A percentile compares a stretch with the other conserved stretches of the same genome.
These are phyloP conservation scores for Protophormia terraenovae DNA, from an alignment of 2,888 invertebrate species.

Conservation along the genomic window DNA sequence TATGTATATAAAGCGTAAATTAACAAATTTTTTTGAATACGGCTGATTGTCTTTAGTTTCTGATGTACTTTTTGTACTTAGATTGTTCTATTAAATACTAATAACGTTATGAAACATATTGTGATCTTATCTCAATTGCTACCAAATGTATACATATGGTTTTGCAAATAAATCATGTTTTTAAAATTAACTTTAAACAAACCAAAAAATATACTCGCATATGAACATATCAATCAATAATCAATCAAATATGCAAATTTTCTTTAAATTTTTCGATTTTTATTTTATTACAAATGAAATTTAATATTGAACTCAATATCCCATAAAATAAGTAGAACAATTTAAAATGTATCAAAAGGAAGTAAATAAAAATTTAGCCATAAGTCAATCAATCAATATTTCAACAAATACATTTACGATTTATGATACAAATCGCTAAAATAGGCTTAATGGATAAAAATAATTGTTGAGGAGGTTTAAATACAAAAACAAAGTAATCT, in stretches of 20 bases:
- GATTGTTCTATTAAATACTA: background rate
- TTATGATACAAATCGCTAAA: conserved; percentile 43
- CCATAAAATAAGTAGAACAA: background rate
- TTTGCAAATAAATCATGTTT: conserved; percentile 25
- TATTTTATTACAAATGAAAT: background rate
- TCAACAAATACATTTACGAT: background rate
- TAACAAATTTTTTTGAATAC: no score
- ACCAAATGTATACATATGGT: conserved; percentile 29
- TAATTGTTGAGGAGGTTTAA: conserved; percentile 36
- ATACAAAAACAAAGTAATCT: conserved; percentile 45
- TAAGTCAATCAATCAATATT: conserved; percentile 43
- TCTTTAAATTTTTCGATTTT: background rate
- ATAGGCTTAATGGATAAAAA: conserved; percentile 63
- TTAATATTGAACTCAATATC: conserved; percentile 42
- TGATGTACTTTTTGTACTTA: no score
- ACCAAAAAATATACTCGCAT: background rate
- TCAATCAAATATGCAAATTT: conserved; percentile 60
- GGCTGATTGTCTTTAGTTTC: no score
- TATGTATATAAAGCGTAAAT: no score
- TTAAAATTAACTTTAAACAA: conserved; percentile 30
- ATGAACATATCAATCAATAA: conserved; percentile 8
- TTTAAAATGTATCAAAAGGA: background rate
- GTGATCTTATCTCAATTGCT: conserved; percentile 6
- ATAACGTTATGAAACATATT: background rate
- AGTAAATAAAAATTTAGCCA: background rate